A percentile compares a stretch with the other conserved stretches of the same genome.
Evolutionary conservation across 2,888 invertebrate species (phyloP).

Genomic region (Rhamnusium bicolor): DNA sequence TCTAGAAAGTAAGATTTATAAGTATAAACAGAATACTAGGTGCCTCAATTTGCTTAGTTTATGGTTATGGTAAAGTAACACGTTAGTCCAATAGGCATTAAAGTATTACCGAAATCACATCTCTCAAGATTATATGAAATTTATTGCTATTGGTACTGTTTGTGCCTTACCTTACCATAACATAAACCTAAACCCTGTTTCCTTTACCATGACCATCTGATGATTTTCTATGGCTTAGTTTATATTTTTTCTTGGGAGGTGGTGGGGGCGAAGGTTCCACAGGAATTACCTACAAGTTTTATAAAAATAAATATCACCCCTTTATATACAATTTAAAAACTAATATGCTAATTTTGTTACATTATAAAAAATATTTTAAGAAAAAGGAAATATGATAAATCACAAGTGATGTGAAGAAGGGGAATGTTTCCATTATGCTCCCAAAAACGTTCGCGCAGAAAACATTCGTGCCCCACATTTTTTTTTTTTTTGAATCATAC

Average conservation of each 20-base stretch:
- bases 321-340: too few relatives aligned
- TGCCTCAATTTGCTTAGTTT: neutral
- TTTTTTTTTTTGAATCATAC: too few relatives aligned
- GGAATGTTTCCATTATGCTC: too few relatives aligned
- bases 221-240: constrained; percentile 65
- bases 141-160: neutral
- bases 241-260: constrained; percentile 68
- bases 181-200: neutral
- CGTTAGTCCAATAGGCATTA: neutral
- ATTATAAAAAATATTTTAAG: too few relatives aligned
- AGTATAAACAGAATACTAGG: neutral
- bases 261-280: constrained; percentile 60
- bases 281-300: constrained; percentile 55
- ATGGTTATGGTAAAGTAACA: neutral
- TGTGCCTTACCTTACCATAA: neutral
- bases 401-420: too few relatives aligned
- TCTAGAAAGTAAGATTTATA: constrained; percentile 56
- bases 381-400: too few relatives aligned
- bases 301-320: too few relatives aligned
- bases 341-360: too few relatives aligned
- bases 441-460: too few relatives aligned
- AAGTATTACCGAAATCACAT: too few relatives aligned
- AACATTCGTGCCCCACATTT: too few relatives aligned
- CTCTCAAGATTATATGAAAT: neutral
- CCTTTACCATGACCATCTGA: constrained; percentile 65